Base-by-base conservation (phyloP, 2,113 vertebrate species). In the Anseranas semipalmata region DNA sequence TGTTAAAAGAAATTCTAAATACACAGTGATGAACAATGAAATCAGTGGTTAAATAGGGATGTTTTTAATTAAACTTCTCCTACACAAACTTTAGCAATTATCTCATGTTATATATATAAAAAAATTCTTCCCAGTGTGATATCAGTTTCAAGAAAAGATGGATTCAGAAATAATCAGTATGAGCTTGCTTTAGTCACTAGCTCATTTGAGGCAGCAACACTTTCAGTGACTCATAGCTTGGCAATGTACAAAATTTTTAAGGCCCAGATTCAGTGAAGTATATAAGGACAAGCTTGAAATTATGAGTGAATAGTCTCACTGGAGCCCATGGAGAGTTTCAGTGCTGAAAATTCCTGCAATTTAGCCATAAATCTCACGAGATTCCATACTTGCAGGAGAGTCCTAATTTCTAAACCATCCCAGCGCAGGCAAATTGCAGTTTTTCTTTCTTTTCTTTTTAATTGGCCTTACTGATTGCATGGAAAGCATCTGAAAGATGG, bases 191-290 rank as follows among this genome's bases (percentile, higher is more conserved):
- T 89, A 94, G 86, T 92, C 70, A 79, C 71, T 33, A 41, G 45
- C 73, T 89, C 81, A 48, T 79, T 50, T 85, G 78, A 90, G 84
- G 66, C 58, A 70, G 83, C 58, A 93, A 60, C 74, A 73, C 59
- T 79, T 85, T 28, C 74, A 85, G 1, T 94, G 87, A 89, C 78
- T 95, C 85, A 94, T 0, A 63, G 37, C 58, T 62, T 62, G 77
- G 81, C 84, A 89, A 96, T 87, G 5, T 25, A 93, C 7, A 52
- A 55, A 82, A 74, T 41, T 22, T 91, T 89, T 74, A 87, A 93
- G 67, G 37, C 32, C 20, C 37, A 63, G 32, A 85, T 79, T 92
- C 83, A 59, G 80, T 37, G 50, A 92, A 87, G 20, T 43, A 21
- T 66, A 13, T 19, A 43, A 75, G 62, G 28, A 79, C 9, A 62